Percentiles rank a stretch among this genome's conserved stretches.
phyloP scores from a whole-genome alignment of 2,797 vertebrate genomes.

The Cuniculus paca region DNA sequence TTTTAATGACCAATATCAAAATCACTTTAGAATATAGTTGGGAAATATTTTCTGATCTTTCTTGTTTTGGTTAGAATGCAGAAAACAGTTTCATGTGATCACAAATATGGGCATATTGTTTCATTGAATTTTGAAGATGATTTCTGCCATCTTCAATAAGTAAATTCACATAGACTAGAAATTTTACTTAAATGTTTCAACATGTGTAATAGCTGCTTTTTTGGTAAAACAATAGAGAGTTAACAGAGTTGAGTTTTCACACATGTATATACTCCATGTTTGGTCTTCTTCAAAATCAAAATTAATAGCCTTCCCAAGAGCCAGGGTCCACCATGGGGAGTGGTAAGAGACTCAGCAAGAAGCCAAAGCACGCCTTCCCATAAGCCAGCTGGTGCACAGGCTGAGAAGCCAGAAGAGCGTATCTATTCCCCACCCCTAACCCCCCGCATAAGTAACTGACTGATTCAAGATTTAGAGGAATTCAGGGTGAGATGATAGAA shows the following conservation, averaged over 20 bases:
- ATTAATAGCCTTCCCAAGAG: neutral
- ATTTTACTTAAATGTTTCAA: neutral
- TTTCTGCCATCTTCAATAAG: neutral
- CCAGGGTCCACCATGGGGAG: too few species aligned
- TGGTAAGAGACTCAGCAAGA: too few species aligned
- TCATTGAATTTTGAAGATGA: neutral
- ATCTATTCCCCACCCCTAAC: too few species aligned
- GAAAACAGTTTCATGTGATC: neutral
- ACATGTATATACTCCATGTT: conserved; percentile 2
- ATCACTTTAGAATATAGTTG: neutral
- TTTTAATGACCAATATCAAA: conserved; percentile 43
- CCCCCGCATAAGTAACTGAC: too few species aligned
- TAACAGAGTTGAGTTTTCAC: neutral
- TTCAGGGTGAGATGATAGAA: too few species aligned
- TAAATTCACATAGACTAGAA: neutral
- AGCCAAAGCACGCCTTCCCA: too few species aligned
- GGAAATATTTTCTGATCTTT: neutral
- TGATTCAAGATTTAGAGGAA: too few species aligned
- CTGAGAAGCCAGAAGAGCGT: too few species aligned
- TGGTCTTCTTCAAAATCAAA: conserved; percentile 40
- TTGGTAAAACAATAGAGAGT: neutral
- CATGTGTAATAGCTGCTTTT: neutral
- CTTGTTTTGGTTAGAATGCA: conserved; percentile 15
- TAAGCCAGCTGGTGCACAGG: too few species aligned
- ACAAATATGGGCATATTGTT: neutral